Conservation (phyloP, 1,140 invertebrate species). For the Drosophila paulistorum region DNA sequence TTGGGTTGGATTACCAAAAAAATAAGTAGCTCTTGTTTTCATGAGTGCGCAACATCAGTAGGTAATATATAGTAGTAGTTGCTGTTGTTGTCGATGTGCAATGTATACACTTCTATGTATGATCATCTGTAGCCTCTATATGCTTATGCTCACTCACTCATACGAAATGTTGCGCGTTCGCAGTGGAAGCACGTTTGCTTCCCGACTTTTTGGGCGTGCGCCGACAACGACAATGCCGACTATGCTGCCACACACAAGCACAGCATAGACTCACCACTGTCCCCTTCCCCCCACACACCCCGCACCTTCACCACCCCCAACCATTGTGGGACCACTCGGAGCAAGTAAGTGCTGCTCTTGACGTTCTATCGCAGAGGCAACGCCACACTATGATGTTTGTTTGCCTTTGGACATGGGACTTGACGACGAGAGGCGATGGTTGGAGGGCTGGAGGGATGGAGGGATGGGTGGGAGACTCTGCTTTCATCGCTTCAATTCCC, state of each 20-base stretch:
- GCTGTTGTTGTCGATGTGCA: slow-evolving; percentile 8
- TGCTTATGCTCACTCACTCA: slow-evolving; percentile 3
- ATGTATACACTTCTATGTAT: slow-evolving; percentile 3
- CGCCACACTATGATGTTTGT: slow-evolving; percentile 19
- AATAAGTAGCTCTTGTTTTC: slow-evolving; percentile 17
- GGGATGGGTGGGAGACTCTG: slow-evolving; percentile 47
- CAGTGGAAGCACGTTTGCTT: slow-evolving; percentile 33
- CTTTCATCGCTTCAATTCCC: slow-evolving; percentile 75
- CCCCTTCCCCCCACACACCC: slow-evolving; percentile 1
- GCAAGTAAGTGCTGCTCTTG: slow-evolving; percentile 32
- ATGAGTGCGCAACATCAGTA: slow-evolving; percentile 42
- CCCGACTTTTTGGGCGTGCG: slow-evolving; percentile 46
- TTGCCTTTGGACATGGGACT: slow-evolving; percentile 5
- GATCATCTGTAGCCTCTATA: background rate
- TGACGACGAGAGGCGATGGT: no score
- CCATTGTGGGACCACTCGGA: background rate
- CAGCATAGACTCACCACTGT: background rate
- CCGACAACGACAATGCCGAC: slow-evolving; percentile 27
- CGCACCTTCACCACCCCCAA: background rate
- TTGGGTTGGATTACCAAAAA: background rate
- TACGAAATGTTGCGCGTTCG: slow-evolving; percentile 32
- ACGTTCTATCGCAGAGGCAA: slow-evolving; percentile 50
- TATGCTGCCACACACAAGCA: slow-evolving; percentile 20
- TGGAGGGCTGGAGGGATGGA: no score
- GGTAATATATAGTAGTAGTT: slow-evolving; percentile 13